Evolutionary conservation across 2,888 invertebrate species (phyloP), one percentile per base, ranked within the genome.

Genomic region (Ormyrus rosae): DNA sequence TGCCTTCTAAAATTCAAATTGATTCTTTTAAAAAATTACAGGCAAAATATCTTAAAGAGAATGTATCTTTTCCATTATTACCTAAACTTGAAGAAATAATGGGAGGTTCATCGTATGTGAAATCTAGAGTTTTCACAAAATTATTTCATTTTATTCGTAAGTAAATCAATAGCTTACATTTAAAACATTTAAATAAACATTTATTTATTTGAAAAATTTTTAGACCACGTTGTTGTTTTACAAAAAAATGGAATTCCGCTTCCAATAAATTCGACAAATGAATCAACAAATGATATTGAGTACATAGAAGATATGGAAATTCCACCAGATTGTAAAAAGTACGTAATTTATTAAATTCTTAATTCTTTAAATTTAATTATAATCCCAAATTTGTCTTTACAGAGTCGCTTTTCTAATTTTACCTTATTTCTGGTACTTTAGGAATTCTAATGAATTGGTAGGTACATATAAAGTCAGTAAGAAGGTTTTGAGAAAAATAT

Each of bases 221-320:
- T 34, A 80, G 80, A 80, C 61, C 53, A 65, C 63, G 67, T 76
- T n/a, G 63, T 80, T 46, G 71, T 19, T 67, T 76, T 70, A 8
- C 9, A 70, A 6, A 58, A 70, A 6, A n/a, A 75, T 60, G 70
- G 63, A 13, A 19, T 11, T 58, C 73, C 73, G 19, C n/a, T 79
- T 11, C 53, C 64, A 60, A 51, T 71, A 58, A 71, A 61, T 60
- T 2, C 63, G 51, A 55, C 2, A 4, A n/a, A 46, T 0, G n/a
- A 58, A 13, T 1, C 64, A 13, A 55, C 3, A 4, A n/a, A 46
- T 2, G n/a, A 58, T 45, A 5, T 70, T 9, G 53, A 70, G n/a
- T 80, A 74, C 50, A 5, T 80, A 45, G 80, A 80, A 56, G 63
- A 80, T 56, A 56, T 80, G 9, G 45, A 63, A 11, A 53, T 80